These are phyloP conservation scores for Oxyura jamaicensis DNA, from an alignment of 2,113 vertebrate species.

Conservation along the genomic window DNA sequence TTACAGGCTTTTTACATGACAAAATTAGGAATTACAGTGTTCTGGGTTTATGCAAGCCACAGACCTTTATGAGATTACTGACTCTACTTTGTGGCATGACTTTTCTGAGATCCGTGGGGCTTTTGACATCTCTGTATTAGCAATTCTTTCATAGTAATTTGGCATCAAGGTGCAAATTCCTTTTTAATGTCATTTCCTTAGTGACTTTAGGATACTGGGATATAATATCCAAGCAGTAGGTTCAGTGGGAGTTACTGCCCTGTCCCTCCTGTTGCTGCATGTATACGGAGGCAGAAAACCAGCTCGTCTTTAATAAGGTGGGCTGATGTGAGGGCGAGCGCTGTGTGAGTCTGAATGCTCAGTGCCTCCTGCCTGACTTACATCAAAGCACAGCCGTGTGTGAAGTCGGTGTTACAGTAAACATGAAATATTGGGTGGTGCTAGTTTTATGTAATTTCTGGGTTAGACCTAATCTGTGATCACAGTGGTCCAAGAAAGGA, in stretches of 20 bases:
- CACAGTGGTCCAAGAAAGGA: neutral
- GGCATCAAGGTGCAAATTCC: fast-evolving
- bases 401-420: neutral
- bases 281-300: neutral
- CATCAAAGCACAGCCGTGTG: fast-evolving
- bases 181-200: neutral
- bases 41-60: neutral
- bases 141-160: neutral
- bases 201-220: neutral
- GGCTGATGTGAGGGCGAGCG: neutral
- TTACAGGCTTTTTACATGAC: neutral
- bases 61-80: neutral
- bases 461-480: neutral
- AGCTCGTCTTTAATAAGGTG: neutral
- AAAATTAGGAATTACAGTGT: neutral
- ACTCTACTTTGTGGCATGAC: neutral
- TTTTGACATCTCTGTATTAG: neutral
- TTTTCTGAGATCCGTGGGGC: neutral
- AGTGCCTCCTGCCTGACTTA: neutral
- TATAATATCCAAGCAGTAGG: neutral
- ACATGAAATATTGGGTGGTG: neutral
- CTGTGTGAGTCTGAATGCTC: fast-evolving
- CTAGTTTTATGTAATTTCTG: neutral
- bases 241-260: neutral
- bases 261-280: neutral